Evolutionary conservation across 2,888 invertebrate genomes (phyloP).

Genomic region (Oxytorus armatus): DNA sequence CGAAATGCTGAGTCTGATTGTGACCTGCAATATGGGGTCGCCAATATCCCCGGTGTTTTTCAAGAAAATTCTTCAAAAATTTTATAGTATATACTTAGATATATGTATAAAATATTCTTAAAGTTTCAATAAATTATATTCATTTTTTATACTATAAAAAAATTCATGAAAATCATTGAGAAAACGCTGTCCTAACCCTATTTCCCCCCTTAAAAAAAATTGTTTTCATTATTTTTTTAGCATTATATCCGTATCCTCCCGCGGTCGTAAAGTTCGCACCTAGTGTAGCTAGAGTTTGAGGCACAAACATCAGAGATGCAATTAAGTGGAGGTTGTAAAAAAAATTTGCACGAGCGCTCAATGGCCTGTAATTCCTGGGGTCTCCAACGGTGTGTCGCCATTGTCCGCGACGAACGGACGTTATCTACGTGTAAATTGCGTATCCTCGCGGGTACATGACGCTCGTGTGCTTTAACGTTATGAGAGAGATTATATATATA

Average conservation of each 20-base stretch:
- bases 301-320: conserved; percentile 31
- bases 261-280: conserved; percentile 54
- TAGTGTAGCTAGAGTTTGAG: conserved; percentile 36
- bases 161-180: too few relatives aligned
- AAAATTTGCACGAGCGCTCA: conserved; percentile 68
- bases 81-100: too few relatives aligned
- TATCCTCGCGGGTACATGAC: conserved; percentile 18
- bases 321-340: conserved; percentile 66
- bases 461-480: conserved; percentile 3
- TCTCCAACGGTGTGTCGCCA: conserved; percentile 49
- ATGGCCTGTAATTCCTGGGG: conserved; percentile 70
- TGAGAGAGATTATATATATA: not conserved
- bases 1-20: too few relatives aligned
- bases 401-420: conserved; percentile 62
- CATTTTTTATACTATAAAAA: too few relatives aligned
- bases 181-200: too few relatives aligned
- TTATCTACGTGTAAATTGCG: conserved; percentile 43
- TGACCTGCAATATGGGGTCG: too few relatives aligned
- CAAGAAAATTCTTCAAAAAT: too few relatives aligned
- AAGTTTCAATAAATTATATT: too few relatives aligned
- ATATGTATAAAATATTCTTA: too few relatives aligned
- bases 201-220: too few relatives aligned
- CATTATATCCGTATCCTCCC: conserved; percentile 30
- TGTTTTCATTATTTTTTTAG: conserved; percentile 10
- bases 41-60: too few relatives aligned